Conservation (phyloP, 2,113 vertebrate species). For the Megaceryle maxima region DNA sequence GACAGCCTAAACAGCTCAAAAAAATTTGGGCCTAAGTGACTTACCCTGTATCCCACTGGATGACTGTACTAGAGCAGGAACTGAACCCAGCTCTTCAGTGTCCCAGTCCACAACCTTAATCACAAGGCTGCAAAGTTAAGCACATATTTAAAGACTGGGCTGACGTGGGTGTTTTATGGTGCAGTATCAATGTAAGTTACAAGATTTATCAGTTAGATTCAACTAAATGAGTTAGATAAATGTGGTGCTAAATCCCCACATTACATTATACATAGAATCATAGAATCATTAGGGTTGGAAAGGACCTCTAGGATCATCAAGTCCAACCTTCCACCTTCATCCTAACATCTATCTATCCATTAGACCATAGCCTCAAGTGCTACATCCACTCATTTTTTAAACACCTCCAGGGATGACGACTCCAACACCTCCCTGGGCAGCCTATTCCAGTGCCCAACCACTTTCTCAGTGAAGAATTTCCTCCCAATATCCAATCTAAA, state of each 20-base stretch:
- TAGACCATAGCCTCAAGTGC: too few species aligned
- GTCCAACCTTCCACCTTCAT: too few species aligned
- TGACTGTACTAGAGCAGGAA: constrained; percentile 61
- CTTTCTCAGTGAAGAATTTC: too few species aligned
- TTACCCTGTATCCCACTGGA: constrained; percentile 59
- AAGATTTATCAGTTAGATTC: constrained; percentile 20
- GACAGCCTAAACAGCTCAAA: constrained; percentile 32
- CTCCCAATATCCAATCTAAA: too few species aligned
- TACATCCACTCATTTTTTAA: too few species aligned
- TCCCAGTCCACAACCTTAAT: constrained; percentile 66
- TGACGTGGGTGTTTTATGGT: constrained; percentile 1
- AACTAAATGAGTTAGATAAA: neutral
- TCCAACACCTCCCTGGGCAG: too few species aligned
- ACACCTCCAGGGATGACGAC: too few species aligned
- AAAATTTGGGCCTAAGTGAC: constrained; percentile 46
- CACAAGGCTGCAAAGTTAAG: constrained; percentile 69
- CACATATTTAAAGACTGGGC: constrained; percentile 60
- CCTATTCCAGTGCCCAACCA: too few species aligned
- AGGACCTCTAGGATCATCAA: too few species aligned
- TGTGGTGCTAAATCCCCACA: neutral
- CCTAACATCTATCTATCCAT: too few species aligned
- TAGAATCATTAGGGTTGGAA: too few species aligned
- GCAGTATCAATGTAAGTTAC: constrained; percentile 20
- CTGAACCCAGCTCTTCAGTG: constrained; percentile 64
- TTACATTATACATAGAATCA: neutral